phyloP scores from a whole-genome alignment of 92 coral and sea anemone species.

The Umimayanthus chanpuru region DNA sequence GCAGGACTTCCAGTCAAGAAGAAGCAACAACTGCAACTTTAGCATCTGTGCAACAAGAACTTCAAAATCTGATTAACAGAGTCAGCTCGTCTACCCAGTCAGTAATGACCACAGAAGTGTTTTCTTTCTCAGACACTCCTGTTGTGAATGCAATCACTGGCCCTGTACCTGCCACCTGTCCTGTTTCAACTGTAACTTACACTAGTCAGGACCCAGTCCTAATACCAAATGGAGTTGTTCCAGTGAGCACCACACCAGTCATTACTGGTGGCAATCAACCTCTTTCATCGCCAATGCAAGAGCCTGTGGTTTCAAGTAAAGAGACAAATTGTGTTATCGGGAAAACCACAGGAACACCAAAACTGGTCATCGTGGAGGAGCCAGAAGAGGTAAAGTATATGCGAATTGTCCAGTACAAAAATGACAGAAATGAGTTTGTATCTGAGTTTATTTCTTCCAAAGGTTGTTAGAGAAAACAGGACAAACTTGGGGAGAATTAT shows the following conservation, averaged over 20 bases:
- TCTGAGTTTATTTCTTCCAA: background rate
- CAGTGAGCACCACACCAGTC: background rate
- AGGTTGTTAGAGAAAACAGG: background rate
- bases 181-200: slow-evolving; percentile 12
- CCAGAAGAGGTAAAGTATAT: slow-evolving; percentile 90
- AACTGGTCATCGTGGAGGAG: slow-evolving; percentile 87
- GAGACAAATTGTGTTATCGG: slow-evolving; percentile 1
- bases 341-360: slow-evolving; percentile 57
- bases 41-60: slow-evolving; percentile 44
- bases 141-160: background rate
- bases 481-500: no score
- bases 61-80: slow-evolving; percentile 34
- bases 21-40: slow-evolving; percentile 20
- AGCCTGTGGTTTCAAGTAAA: background rate
- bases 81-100: slow-evolving; percentile 12
- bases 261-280: background rate
- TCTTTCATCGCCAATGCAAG: background rate
- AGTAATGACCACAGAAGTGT: background rate
- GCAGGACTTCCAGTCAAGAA: slow-evolving; percentile 29
- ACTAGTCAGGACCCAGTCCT: slow-evolving; percentile 9
- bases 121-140: background rate
- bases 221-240: background rate
- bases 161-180: slow-evolving; percentile 16
- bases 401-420: no score
- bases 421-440: no score